These are phyloP conservation scores for Virgularia gustaviana DNA, from an alignment of 92 coral and sea anemone genomes.

Conservation along the genomic window DNA sequence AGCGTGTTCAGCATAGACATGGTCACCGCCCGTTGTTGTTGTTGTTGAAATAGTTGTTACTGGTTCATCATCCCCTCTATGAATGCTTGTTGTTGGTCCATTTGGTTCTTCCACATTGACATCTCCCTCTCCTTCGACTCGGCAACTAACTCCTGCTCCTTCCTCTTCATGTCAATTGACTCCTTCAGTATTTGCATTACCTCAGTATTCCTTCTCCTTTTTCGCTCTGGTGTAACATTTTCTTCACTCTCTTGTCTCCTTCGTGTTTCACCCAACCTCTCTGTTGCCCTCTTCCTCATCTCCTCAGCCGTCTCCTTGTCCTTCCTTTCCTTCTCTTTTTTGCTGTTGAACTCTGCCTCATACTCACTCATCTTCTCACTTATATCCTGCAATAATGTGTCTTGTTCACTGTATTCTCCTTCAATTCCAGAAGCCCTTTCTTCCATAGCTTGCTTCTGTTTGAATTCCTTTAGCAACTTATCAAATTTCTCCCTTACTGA, in stretches of 20 bases:
- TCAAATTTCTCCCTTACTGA: slow-evolving; percentile 49
- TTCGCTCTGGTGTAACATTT: slow-evolving; percentile 12
- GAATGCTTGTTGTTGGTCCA: background rate
- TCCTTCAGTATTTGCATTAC: slow-evolving; percentile 30
- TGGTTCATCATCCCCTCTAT: background rate
- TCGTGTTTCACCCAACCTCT: slow-evolving; percentile 36
- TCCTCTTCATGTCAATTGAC: slow-evolving; percentile 26
- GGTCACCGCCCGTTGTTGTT: background rate
- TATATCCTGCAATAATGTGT: slow-evolving; percentile 33
- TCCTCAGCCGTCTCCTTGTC: slow-evolving; percentile 27
- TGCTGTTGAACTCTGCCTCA: background rate
- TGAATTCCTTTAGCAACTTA: slow-evolving; percentile 30
- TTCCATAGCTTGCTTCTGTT: slow-evolving; percentile 39
- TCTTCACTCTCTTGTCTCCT: slow-evolving; percentile 9
- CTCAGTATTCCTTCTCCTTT: slow-evolving; percentile 6
- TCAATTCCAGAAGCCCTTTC: slow-evolving; percentile 43
- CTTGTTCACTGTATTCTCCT: slow-evolving; percentile 38
- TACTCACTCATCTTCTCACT: slow-evolving; percentile 32
- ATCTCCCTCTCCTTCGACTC: slow-evolving; percentile 12
- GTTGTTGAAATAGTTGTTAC: background rate
- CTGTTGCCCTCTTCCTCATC: slow-evolving; percentile 48
- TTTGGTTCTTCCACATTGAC: background rate
- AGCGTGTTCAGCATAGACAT: background rate
- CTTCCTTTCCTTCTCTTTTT: slow-evolving; percentile 7
- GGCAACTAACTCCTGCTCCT: slow-evolving; percentile 17